A percentile compares a stretch with the other conserved stretches of the same genome.
phyloP scores from a whole-genome alignment of 2,113 vertebrate species.

The Silurus glanis region DNA sequence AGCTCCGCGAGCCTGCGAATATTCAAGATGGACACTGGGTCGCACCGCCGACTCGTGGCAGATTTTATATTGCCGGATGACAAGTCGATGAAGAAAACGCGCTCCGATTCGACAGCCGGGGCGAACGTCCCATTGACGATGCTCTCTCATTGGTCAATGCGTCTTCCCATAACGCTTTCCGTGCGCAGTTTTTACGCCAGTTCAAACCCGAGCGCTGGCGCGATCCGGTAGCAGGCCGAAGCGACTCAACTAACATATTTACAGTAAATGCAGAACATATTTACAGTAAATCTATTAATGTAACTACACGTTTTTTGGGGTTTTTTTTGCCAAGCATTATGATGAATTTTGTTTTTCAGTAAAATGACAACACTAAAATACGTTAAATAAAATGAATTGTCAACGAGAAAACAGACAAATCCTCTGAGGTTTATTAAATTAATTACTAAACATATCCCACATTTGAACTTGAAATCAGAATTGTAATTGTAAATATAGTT shows the following conservation, averaged over 20 bases:
- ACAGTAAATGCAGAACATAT: not conserved
- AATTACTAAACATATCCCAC: not conserved
- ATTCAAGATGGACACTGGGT: conserved; percentile 53
- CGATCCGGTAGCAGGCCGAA: not conserved
- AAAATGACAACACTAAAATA: not conserved
- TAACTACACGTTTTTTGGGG: not conserved
- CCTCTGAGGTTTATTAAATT: not conserved
- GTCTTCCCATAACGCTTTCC: not conserved
- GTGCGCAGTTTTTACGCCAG: conserved; percentile 38
- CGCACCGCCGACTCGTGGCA: conserved; percentile 52
- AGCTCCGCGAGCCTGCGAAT: conserved; percentile 33
- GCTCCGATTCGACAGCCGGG: conserved; percentile 8
- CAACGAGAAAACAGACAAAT: not conserved
- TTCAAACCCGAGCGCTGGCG: not conserved
- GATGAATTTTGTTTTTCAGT: not conserved
- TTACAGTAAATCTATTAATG: not conserved
- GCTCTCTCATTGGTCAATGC: conserved; percentile 24
- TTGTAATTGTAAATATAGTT: not conserved
- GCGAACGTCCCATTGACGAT: not conserved
- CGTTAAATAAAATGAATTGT: not conserved
- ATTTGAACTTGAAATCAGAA: not conserved
- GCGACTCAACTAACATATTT: not conserved
- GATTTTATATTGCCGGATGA: conserved; percentile 50
- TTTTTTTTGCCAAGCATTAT: not conserved
- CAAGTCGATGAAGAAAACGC: conserved; percentile 6